Percentiles rank a stretch among this genome's conserved stretches.
Evolutionary conservation across 2,888 invertebrate genomes (phyloP).

Genomic region (Acholoe squamosa): DNA sequence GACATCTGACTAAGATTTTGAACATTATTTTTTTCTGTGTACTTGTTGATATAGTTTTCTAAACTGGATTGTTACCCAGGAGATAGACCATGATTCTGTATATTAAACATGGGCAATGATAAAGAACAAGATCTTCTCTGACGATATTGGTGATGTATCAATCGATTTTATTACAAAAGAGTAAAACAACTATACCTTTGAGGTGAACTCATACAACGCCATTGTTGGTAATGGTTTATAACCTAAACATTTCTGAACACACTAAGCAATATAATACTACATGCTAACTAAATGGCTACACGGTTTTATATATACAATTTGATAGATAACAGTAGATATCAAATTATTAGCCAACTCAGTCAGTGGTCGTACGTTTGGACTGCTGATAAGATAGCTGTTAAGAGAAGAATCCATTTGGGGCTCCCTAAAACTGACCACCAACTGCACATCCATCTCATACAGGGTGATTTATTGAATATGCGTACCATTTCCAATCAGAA

Average conservation of each 20-base stretch:
- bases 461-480: neutral
- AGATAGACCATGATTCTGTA: too few species aligned
- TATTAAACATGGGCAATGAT: too few species aligned
- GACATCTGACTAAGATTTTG: too few species aligned
- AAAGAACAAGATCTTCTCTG: too few species aligned
- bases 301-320: neutral
- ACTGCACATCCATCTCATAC: neutral
- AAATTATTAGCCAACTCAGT: neutral
- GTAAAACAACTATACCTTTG: conserved; percentile 23
- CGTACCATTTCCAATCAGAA: neutral
- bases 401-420: neutral
- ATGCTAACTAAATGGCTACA: too few species aligned
- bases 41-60: too few species aligned
- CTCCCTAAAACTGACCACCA: neutral
- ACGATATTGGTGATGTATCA: neutral
- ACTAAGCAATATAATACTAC: neutral
- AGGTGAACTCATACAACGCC: neutral
- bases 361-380: neutral
- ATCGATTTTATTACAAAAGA: conserved; percentile 24
- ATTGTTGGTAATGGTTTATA: neutral
- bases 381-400: neutral
- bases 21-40: too few species aligned
- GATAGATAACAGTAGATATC: neutral
- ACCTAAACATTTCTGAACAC: neutral
- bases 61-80: too few species aligned